Conservation (phyloP, 2,888 invertebrate genomes). For the Bombylius major region DNA sequence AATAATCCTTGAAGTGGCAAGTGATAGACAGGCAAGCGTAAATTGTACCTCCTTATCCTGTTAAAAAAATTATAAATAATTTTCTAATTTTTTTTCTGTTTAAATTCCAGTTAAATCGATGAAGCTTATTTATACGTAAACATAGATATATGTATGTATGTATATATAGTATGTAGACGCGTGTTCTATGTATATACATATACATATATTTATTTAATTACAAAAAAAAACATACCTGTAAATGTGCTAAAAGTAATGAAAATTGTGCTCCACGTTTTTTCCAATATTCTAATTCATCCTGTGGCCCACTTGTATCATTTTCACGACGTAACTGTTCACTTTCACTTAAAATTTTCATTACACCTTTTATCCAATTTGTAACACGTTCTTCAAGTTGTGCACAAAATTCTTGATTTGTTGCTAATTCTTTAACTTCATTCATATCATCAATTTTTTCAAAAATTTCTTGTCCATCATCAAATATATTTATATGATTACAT, state of each 20-base stretch:
- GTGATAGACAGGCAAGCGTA: constrained; percentile 61
- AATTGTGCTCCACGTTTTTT: constrained; percentile 89
- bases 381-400: constrained; percentile 59
- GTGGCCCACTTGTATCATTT: constrained; percentile 83
- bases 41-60: constrained; percentile 62
- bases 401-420: constrained; percentile 52
- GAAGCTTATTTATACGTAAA: too few species aligned
- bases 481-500: constrained; percentile 62
- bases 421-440: constrained; percentile 57
- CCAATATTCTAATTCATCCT: constrained; percentile 94
- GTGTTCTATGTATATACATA: neutral
- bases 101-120: neutral
- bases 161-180: too few species aligned
- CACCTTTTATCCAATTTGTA: constrained; percentile 64
- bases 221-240: constrained; percentile 41
- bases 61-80: constrained; percentile 5
- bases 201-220: neutral
- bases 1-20: constrained; percentile 65
- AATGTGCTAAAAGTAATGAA: constrained; percentile 67
- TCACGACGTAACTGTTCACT: constrained; percentile 85
- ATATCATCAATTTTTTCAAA: constrained; percentile 48
- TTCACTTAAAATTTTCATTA: constrained; percentile 75
- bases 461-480: constrained; percentile 55
- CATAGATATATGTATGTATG: too few species aligned
- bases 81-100: neutral